phyloP scores from a whole-genome alignment of 1,140 invertebrate genomes.

The Mactra quadrangularis region DNA sequence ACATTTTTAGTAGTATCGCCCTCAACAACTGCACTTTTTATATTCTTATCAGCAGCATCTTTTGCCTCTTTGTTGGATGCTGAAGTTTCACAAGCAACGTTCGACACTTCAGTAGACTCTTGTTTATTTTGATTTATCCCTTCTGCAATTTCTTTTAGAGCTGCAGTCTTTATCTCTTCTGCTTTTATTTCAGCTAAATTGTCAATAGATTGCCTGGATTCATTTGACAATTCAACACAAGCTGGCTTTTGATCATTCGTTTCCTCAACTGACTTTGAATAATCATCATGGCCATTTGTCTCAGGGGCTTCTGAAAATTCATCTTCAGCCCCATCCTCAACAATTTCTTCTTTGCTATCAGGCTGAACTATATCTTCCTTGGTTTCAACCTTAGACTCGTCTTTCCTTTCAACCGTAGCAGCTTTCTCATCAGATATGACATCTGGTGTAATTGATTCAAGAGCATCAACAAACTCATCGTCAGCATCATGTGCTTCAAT shows the following conservation, averaged over 20 bases:
- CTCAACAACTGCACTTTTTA: too few relatives aligned
- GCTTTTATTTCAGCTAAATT: conserved; percentile 7
- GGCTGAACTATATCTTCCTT: too few relatives aligned
- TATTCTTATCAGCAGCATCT: too few relatives aligned
- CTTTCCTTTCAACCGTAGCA: neutral
- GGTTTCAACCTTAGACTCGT: neutral
- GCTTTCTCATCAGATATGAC: neutral
- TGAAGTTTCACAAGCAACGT: too few relatives aligned
- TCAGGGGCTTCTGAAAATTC: neutral
- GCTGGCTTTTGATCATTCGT: neutral
- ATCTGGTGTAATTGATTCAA: neutral
- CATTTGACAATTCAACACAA: neutral
- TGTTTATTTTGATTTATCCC: too few relatives aligned
- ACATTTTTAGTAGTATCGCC: too few relatives aligned
- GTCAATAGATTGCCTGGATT: neutral
- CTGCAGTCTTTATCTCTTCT: conserved; percentile 8
- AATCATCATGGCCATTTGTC: too few relatives aligned
- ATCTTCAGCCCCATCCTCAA: neutral
- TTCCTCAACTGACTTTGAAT: too few relatives aligned
- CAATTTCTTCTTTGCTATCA: neutral
- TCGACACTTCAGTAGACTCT: too few relatives aligned
- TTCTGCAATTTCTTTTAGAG: neutral
- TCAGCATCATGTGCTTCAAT: neutral
- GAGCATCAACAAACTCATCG: neutral
- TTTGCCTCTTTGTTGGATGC: too few relatives aligned